Conservation (phyloP, 2,888 invertebrate genomes). For the Vannuccia rotundouncinata region DNA sequence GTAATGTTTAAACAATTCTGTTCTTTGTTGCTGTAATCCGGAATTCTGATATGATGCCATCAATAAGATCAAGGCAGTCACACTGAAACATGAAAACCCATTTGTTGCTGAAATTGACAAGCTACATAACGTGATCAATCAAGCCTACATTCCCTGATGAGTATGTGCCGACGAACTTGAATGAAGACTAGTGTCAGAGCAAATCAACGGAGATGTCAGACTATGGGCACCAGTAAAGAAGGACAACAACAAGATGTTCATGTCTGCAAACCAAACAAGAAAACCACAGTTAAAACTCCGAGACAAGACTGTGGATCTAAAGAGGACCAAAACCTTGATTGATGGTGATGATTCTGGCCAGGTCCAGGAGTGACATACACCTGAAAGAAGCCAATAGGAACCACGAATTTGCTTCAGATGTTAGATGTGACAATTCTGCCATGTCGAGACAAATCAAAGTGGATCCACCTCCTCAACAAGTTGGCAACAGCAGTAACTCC, state of each 20-base stretch:
- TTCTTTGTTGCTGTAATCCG: too few relatives aligned
- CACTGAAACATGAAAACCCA: conserved; percentile 1
- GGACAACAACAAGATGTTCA: too few relatives aligned
- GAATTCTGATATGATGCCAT: too few relatives aligned
- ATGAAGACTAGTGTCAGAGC: not conserved
- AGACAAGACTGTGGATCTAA: not conserved
- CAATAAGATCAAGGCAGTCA: not conserved
- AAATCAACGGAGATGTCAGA: too few relatives aligned
- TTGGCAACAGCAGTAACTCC: too few relatives aligned
- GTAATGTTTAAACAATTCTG: too few relatives aligned
- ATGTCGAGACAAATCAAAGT: not conserved
- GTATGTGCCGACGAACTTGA: not conserved
- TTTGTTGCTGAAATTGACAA: not conserved
- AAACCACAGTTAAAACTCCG: too few relatives aligned
- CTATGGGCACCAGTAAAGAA: too few relatives aligned
- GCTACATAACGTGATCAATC: not conserved
- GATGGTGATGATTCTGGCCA: not conserved
- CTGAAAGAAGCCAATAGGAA: not conserved
- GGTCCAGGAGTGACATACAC: not conserved
- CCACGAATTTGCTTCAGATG: not conserved
- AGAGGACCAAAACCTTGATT: not conserved
- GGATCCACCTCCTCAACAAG: conserved; percentile 3
- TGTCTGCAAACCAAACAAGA: too few relatives aligned
- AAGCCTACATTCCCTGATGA: not conserved
- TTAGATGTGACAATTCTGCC: not conserved